phyloP scores from a whole-genome alignment of 2,113 vertebrate species.

The Scytalopus superciliaris region DNA sequence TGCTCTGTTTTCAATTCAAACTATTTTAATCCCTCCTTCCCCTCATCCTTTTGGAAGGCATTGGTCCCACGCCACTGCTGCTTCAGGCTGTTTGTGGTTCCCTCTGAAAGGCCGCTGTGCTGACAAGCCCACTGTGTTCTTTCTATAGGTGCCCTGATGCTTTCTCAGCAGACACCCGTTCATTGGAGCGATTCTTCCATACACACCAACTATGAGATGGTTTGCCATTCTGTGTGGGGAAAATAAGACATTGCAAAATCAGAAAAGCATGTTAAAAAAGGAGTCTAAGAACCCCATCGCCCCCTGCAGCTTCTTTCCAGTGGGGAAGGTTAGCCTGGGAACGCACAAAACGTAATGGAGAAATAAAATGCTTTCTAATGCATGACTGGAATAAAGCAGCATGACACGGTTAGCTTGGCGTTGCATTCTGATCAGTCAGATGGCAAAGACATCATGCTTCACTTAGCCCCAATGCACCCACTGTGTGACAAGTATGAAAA shows the following conservation, averaged over 20 bases:
- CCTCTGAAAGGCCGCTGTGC: background rate
- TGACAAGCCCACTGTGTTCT: background rate
- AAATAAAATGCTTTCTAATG: conserved; percentile 5
- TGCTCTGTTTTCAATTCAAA: background rate
- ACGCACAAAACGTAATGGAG: background rate
- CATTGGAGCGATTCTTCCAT: background rate
- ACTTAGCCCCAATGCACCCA: background rate
- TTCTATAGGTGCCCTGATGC: background rate
- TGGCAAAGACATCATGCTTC: background rate
- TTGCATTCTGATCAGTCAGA: conserved; percentile 14
- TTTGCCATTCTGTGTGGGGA: background rate
- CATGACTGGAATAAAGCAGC: conserved; percentile 43
- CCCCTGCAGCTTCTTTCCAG: background rate
- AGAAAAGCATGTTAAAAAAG: background rate
- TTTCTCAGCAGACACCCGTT: background rate
- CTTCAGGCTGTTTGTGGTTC: background rate
- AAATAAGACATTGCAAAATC: background rate
- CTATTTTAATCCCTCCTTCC: background rate
- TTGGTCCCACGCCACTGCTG: background rate
- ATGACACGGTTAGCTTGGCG: background rate
- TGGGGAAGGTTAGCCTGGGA: conserved; percentile 6
- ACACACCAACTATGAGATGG: background rate
- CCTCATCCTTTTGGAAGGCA: background rate
- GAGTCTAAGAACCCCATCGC: background rate
- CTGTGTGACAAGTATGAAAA: background rate